Evolutionary conservation across 2,888 invertebrate species (phyloP), one percentile per base, ranked within the genome.

Genomic region (Stictocephala bisonia): DNA sequence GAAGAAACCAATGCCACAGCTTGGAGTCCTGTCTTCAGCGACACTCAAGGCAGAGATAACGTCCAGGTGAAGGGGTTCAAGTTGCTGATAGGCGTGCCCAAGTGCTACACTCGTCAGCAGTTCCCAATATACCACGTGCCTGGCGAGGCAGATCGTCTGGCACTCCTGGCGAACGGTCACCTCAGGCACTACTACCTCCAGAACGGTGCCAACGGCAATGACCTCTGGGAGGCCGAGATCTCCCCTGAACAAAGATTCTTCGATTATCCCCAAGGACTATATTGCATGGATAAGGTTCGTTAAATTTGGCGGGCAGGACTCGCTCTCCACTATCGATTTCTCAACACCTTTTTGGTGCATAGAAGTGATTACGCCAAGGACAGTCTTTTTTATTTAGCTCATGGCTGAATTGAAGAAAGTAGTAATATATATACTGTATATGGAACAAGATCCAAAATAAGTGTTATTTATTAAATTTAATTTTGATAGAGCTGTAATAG

Each of bases 201-300:
- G 79, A 83, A 86, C 76, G 84, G 86, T 79, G 81, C 86, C 31
- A 86, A 88, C 72, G 84, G 82, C 74, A 82, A 84, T 2, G 84
- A 84, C 74, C 72, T 64, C 78, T 80, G 7, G 31, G 44, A 68
- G 35, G 71, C 75, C n/a, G 69, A 78, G 58, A 27, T 76, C 68
- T 27, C 71, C 58, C 74, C 74, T 85, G 75, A 84, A 85, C 81
- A 85, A 83, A 72, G 82, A 81, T 18, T 84, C 74, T 89, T 91
- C 80, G 92, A 93, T 81, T 92, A 93, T 81, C 85, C 87, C 18
- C 90, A 89, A 76, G 90, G 91, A 48, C 90, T 91, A 83, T 95
- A 94, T 82, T 95, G 95, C 81, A 87, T 93, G 81, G 95, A 95
- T 81, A 93, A 91, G 86, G 93, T 92, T 80, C 81, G 82, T 75